Evolutionary conservation across 2,888 invertebrate species (phyloP), one percentile per base, ranked within the genome.

Genomic region (Scaptomyza parva): DNA sequence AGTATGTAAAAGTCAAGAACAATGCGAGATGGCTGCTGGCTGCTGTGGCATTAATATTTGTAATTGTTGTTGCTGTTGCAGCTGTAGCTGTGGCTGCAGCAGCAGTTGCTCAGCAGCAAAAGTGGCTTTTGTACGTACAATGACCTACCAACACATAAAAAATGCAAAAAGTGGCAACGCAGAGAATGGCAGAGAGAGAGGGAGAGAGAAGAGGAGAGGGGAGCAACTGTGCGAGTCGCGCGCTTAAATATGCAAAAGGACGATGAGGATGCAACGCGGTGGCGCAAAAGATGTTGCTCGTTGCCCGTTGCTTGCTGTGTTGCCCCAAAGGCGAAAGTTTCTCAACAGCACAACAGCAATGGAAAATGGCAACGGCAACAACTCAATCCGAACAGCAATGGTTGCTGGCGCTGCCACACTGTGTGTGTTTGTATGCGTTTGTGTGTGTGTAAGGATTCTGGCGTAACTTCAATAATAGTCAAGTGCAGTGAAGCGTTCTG

Each of bases 91-190:
- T 60, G 35, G 33, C 28, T n/a, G n/a, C n/a, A n/a, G n/a, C 9
- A 74, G 79, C 55, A 54, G 66, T 43, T 60, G 58, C 73, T 62
- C 76, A 86, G 86, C 78, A 86, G 86, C 78, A 86, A 85, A 89
- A 91, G 91, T 89, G 88, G 87, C 91, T 90, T 89, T 91, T 88
- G 85, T 89, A 87, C 91, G 91, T 91, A 89, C 91, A 90, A 91
- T 91, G 91, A 91, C 91, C 91, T 91, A 92, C 86, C 91, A 91
- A 92, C 90, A 92, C 88, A 89, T 89, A 80, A 89, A 89, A 86
- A 78, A 81, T 79, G 88, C 81, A 89, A 86, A 79, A 83, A 82
- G 79, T 79, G 70, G 86, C 69, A 74, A 74, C 58, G 60, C n/a
- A 37, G 18, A 37, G 18, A 24, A 17, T 48, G 68, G 63, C 55